These are phyloP conservation scores for Pelecanoides urinatrix DNA, from an alignment of 2,113 vertebrate species.

Conservation along the genomic window DNA sequence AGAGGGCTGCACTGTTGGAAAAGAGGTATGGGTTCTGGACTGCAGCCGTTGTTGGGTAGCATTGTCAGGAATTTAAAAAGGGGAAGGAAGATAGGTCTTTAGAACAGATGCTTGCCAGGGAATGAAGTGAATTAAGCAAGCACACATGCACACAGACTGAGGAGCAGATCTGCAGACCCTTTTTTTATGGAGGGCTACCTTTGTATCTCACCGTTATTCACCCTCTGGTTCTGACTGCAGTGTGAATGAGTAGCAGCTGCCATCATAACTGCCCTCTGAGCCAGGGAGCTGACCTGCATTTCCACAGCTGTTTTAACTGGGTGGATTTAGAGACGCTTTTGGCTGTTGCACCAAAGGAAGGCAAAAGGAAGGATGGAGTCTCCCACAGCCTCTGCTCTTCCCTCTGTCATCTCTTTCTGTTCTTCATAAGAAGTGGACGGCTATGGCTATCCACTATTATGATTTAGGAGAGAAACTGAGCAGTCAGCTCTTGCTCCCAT, in stretches of 20 bases:
- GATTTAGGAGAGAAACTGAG: not conserved
- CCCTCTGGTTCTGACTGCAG: not conserved
- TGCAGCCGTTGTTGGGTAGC: not conserved
- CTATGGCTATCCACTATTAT: not conserved
- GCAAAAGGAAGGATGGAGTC: not conserved
- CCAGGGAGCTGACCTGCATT: not conserved
- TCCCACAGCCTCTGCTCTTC: not conserved
- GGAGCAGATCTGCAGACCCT: not conserved
- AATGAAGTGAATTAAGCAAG: not conserved
- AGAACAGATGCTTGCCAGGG: not conserved
- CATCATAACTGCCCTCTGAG: not conserved
- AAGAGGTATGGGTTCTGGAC: not conserved
- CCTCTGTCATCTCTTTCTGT: not conserved
- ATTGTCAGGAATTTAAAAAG: not conserved
- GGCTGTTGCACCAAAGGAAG: not conserved
- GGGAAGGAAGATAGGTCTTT: not conserved
- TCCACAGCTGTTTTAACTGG: not conserved
- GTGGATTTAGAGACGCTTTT: not conserved
- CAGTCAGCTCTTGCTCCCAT: not conserved
- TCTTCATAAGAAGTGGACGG: not conserved
- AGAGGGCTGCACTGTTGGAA: not conserved
- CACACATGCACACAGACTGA: fast-evolving
- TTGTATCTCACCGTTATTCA: not conserved
- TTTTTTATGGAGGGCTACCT: not conserved
- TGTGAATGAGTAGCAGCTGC: not conserved